phyloP scores from a whole-genome alignment of 2,113 vertebrate species.

The Bambusicola thoracicus region DNA sequence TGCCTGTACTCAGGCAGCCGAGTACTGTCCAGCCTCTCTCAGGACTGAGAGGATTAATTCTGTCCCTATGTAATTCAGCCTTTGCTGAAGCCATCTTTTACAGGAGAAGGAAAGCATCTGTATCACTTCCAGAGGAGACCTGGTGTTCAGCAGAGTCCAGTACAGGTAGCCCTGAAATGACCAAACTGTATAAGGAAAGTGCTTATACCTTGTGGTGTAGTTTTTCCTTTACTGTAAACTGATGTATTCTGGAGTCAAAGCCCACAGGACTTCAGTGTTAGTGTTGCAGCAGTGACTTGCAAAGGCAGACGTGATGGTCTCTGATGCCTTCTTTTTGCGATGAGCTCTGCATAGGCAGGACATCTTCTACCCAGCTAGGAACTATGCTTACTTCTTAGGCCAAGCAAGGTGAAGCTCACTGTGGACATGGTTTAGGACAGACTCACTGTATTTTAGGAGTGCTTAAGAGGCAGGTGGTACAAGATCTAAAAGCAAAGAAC shows the following conservation, averaged over 20 bases:
- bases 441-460: neutral
- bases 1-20: rapidly evolving
- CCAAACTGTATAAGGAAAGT: neutral
- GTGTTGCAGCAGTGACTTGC: neutral
- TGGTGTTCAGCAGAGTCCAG: neutral
- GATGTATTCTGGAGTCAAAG: neutral
- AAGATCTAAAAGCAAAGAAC: neutral
- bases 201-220: neutral
- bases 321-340: neutral
- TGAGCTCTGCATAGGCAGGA: neutral
- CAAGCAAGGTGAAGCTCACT: neutral
- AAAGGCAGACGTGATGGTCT: rapidly evolving
- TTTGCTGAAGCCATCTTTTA: neutral
- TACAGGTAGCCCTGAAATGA: neutral
- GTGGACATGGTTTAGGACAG: neutral
- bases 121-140: neutral
- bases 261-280: rapidly evolving
- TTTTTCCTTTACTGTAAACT: neutral
- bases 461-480: neutral
- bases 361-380: neutral
- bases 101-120: neutral
- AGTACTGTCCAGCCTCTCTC: neutral
- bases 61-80: neutral
- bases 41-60: rapidly evolving
- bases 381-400: neutral